Base-by-base conservation (phyloP, 2,113 vertebrate genomes). In the Epinephelus lanceolatus region DNA sequence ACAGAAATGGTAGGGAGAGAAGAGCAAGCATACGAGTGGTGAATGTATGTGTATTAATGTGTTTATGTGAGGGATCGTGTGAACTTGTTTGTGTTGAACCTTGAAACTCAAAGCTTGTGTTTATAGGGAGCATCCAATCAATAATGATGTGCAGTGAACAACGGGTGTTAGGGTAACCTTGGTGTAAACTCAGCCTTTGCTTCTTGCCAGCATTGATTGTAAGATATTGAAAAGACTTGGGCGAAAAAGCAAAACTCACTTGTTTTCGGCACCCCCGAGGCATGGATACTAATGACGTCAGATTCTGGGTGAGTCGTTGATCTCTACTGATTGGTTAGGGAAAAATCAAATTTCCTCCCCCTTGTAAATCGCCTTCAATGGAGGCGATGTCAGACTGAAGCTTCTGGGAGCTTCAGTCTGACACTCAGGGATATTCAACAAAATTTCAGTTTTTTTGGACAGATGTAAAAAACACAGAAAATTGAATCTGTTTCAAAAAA, bases 71-170 rank as follows among this genome's bases (percentile, higher is more conserved):
- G 51, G 56, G 23, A 49, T 25, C 33, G 40, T 62, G 52, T 69
- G 53, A 12, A n/a, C 30, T 37, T 72, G 45, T 72, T 61, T 81
- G 77, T 63, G 65, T 62, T 72, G 62, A 83, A 77, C 86, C 83
- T 85, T 91, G 71, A 78, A 83, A 84, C 59, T 74, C 23, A 75
- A 74, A 87, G 76, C 61, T 78, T 30, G 47, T 75, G 76, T 88
- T 90, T 80, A 70, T 49, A 82, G 61, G 80, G 66, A 85, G 60
- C 69, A 65, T 81, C 52, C 57, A 57, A 88, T 91, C 86, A 76
- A 91, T 91, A 83, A 17, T 8, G 19, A 47, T 73, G 85, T 85
- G 67, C 83, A 82, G 57, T 75, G 67, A 76, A 83, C 53, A 63
- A 73, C 63, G 18, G 21, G 47, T 85, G 66, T 65, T 19, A 5